Conservation (phyloP, 2,797 vertebrate genomes). For the Micromesistius poutassou region DNA sequence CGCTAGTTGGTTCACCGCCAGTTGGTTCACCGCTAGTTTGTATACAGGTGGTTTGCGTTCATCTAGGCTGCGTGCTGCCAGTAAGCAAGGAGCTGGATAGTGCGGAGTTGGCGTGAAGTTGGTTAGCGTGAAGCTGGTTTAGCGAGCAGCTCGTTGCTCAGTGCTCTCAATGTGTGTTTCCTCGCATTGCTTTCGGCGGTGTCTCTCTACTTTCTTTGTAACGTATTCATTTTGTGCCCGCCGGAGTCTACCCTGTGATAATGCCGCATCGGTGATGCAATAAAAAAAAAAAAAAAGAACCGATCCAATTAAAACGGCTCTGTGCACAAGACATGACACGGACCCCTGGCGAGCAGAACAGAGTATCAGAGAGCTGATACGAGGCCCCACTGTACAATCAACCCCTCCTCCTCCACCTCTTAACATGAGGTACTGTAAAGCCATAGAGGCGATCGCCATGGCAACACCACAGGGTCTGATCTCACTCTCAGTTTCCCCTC, state of each 20-base stretch:
- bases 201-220: background rate
- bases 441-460: conserved; percentile 54
- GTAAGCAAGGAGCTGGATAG: no score
- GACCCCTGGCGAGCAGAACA: conserved; percentile 4
- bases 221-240: background rate
- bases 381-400: conserved; percentile 20
- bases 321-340: background rate
- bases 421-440: conserved; percentile 17
- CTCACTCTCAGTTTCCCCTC: background rate
- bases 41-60: background rate
- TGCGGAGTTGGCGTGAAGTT: no score
- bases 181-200: background rate
- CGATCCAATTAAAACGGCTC: conserved; percentile 2
- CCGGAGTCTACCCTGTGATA: background rate
- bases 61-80: background rate
- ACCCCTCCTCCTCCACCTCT: conserved; percentile 17
- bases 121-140: background rate
- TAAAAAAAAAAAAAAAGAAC: background rate
- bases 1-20: background rate
- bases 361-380: background rate
- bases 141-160: background rate
- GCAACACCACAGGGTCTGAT: conserved; percentile 50
- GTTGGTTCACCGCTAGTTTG: background rate
- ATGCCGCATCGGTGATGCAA: background rate
- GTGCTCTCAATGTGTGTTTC: background rate